Percentiles rank a stretch among this genome's conserved stretches.
These are phyloP conservation scores for Xenopus laevis DNA, from an alignment of 2,113 vertebrate species.

Conservation along the genomic window DNA sequence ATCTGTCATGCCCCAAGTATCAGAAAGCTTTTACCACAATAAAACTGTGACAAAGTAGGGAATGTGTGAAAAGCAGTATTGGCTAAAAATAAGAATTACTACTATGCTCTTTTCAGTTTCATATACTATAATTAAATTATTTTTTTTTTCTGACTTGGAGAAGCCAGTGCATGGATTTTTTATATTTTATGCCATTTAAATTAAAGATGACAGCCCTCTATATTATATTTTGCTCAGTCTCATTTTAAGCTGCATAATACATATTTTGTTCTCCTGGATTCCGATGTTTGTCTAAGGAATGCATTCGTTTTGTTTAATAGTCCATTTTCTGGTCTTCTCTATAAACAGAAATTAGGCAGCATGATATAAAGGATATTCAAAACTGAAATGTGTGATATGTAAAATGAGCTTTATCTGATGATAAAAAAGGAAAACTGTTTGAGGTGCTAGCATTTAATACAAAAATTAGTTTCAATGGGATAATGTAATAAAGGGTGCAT, in stretches of 20 bases:
- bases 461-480: too few relatives aligned
- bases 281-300: not conserved
- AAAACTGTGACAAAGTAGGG: conserved; percentile 20
- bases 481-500: too few relatives aligned
- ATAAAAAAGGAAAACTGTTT: too few relatives aligned
- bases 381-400: too few relatives aligned
- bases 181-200: not conserved
- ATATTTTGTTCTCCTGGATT: conserved; percentile 2
- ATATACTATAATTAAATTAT: conserved; percentile 14
- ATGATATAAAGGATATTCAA: not conserved
- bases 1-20: conserved; percentile 39
- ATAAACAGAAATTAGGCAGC: too few relatives aligned
- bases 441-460: too few relatives aligned
- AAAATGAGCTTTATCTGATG: too few relatives aligned
- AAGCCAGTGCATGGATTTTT: not conserved
- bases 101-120: conserved; percentile 8
- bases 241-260: not conserved
- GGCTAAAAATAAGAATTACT: conserved; percentile 30
- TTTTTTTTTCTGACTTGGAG: conserved; percentile 1
- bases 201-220: conserved; percentile 8
- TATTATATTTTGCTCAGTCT: not conserved
- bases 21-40: conserved; percentile 32
- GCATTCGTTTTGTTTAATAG: not conserved
- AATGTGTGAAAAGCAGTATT: conserved; percentile 26
- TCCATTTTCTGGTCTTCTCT: too few relatives aligned